phyloP scores from a whole-genome alignment of 1,140 invertebrate genomes.

The Uloborus diversus region DNA sequence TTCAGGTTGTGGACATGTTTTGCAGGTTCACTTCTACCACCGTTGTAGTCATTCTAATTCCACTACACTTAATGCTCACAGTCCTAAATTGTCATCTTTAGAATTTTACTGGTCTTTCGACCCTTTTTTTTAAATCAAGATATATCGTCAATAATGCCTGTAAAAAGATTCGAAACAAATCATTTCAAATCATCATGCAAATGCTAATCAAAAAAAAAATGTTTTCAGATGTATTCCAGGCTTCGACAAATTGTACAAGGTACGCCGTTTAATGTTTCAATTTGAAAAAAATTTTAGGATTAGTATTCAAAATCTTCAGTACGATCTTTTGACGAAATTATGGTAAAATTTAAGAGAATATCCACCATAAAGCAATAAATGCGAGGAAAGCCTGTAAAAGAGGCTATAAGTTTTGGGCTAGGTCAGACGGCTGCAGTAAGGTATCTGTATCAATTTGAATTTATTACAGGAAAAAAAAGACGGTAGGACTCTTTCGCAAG shows the following conservation, averaged over 20 bases:
- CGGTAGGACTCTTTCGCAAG: background rate
- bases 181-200: background rate
- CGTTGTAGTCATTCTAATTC: too few species aligned
- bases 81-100: constrained; percentile 10
- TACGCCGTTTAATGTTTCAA: background rate
- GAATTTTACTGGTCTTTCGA: constrained; percentile 7
- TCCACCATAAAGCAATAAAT: constrained; percentile 20
- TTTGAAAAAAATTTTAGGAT: constrained; percentile 21
- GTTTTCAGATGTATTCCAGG: constrained; percentile 2
- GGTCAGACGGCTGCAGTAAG: background rate
- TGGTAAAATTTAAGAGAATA: constrained; percentile 16
- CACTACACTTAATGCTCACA: too few species aligned
- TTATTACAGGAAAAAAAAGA: constrained; percentile 11
- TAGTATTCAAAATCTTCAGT: constrained; percentile 23
- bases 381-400: constrained; percentile 7
- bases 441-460: constrained; percentile 16
- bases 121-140: constrained; percentile 31
- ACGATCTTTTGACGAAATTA: background rate
- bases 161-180: constrained; percentile 28
- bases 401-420: constrained; percentile 13
- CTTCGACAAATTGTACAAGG: constrained; percentile 31
- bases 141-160: constrained; percentile 16
- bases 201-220: constrained; percentile 16
- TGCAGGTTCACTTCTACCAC: too few species aligned
- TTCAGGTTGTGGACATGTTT: too few species aligned